Evolutionary conservation across 2,113 vertebrate genomes (phyloP).

Genomic region (Eptesicus fuscus): DNA sequence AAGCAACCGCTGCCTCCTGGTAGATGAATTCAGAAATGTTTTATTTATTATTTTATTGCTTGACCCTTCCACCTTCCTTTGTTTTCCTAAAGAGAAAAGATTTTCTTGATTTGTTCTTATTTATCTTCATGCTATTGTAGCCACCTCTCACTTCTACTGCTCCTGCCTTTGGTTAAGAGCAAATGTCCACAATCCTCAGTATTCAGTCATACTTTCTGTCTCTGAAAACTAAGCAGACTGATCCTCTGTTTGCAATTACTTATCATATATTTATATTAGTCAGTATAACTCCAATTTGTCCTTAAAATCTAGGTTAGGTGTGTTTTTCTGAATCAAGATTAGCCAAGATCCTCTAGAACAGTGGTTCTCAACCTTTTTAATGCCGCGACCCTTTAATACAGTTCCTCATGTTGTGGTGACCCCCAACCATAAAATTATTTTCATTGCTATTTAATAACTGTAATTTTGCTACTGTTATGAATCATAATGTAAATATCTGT

Average conservation of each 20-base stretch:
- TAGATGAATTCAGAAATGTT: background rate
- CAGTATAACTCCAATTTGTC: background rate
- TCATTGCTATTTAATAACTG: too few relatives aligned
- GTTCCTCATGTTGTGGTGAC: too few relatives aligned
- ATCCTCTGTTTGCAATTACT: background rate
- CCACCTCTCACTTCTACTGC: background rate
- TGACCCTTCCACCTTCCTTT: background rate
- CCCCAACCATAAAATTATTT: too few relatives aligned
- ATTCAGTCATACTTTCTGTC: background rate
- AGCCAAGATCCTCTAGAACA: background rate
- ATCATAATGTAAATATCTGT: too few relatives aligned
- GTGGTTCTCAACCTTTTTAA: too few relatives aligned
- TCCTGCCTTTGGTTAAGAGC: background rate
- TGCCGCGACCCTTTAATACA: too few relatives aligned
- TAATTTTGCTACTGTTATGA: too few relatives aligned
- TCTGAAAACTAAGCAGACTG: background rate
- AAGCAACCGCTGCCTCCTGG: background rate
- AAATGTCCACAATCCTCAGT: background rate
- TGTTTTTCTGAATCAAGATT: background rate
- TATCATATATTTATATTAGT: background rate
- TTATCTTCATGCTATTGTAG: background rate
- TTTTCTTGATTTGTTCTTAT: background rate
- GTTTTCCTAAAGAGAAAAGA: background rate
- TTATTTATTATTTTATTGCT: background rate
- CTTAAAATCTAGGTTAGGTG: background rate